Conservation (phyloP, 1,140 invertebrate genomes). For the Acromyrmex echinatior region DNA sequence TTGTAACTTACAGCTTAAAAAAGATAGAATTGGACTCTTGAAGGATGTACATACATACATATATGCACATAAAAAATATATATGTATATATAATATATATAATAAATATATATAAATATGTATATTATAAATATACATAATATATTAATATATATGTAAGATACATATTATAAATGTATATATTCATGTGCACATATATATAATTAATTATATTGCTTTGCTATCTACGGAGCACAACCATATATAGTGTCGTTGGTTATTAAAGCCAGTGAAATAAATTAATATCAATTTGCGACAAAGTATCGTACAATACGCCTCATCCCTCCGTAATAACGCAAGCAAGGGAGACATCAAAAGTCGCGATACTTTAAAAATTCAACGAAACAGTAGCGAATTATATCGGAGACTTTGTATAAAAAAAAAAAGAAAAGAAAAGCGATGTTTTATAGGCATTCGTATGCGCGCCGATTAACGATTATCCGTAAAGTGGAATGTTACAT, state of each 20-base stretch:
- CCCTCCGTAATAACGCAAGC: background rate
- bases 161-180: constrained; percentile 17
- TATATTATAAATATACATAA: background rate
- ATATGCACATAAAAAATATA: background rate
- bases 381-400: constrained; percentile 24
- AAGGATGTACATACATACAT: constrained; percentile 1
- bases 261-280: constrained; percentile 69
- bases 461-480: constrained; percentile 52
- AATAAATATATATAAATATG: background rate
- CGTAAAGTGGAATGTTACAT: constrained; percentile 64
- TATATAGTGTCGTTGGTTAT: constrained; percentile 58
- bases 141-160: background rate
- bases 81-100: constrained; percentile 22
- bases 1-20: constrained; percentile 63
- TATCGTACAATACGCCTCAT: constrained; percentile 32
- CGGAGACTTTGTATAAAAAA: background rate
- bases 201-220: constrained; percentile 66
- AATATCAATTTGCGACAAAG: constrained; percentile 45
- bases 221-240: constrained; percentile 73
- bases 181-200: constrained; percentile 4
- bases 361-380: background rate
- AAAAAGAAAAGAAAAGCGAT: constrained; percentile 5
- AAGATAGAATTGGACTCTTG: constrained; percentile 40
- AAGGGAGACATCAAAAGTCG: background rate
- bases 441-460: constrained; percentile 32